phyloP scores from a whole-genome alignment of 2,113 vertebrate genomes.

The Perognathus longimembris region DNA sequence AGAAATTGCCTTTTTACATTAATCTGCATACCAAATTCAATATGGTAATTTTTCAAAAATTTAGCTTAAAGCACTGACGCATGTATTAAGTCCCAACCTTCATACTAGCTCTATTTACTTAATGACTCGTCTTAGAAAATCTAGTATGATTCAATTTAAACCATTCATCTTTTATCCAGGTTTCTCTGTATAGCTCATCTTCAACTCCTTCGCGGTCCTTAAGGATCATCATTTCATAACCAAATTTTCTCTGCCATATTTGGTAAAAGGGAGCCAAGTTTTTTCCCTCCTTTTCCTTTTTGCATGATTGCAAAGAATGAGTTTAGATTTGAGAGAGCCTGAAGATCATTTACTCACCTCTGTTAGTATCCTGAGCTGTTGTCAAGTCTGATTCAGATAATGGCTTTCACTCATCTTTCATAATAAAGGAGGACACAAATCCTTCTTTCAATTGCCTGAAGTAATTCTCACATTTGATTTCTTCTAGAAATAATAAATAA shows the following conservation, averaged over 20 bases:
- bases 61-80: background rate
- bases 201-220: background rate
- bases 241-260: background rate
- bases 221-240: background rate
- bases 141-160: slow-evolving; percentile 12
- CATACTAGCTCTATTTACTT: background rate
- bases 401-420: background rate
- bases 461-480: background rate
- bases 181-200: background rate
- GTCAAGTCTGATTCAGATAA: background rate
- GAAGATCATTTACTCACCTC: background rate
- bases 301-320: background rate
- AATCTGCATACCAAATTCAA: background rate
- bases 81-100: background rate
- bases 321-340: background rate
- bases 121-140: background rate
- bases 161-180: background rate
- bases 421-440: background rate
- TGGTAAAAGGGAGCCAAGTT: background rate
- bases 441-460: background rate
- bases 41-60: background rate
- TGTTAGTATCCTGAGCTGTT: background rate
- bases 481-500: too few relatives aligned
- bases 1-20: background rate
- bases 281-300: background rate